phyloP scores from a whole-genome alignment of 2,797 vertebrate species.

The Trachops cirrhosus region DNA sequence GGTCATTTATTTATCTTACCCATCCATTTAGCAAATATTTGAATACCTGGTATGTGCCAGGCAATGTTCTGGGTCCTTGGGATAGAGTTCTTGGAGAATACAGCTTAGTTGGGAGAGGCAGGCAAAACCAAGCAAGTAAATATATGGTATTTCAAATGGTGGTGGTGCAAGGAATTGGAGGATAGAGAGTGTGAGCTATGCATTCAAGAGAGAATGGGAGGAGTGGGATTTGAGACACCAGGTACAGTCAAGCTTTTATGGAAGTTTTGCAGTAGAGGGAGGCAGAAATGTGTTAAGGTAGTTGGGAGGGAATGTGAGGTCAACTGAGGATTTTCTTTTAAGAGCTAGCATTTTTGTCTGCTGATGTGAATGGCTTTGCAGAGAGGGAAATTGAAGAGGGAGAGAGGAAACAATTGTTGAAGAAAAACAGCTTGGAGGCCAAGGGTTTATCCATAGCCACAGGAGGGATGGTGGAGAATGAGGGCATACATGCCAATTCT shows the following conservation, averaged over 20 bases:
- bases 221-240: neutral
- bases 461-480: neutral
- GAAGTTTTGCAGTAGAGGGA: neutral
- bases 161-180: neutral
- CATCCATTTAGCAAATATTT: neutral
- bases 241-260: neutral
- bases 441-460: neutral
- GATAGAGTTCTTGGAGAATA: neutral
- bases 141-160: neutral
- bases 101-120: neutral
- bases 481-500: neutral
- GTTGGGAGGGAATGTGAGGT: neutral
- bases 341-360: neutral
- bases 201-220: neutral
- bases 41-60: neutral
- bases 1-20: neutral
- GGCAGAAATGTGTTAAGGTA: neutral
- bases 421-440: neutral
- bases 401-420: neutral
- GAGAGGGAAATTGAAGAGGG: neutral
- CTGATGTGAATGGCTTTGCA: neutral
- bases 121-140: neutral
- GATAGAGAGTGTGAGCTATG: neutral
- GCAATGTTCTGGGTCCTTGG: neutral
- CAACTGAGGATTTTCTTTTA: conserved; percentile 32